Evolutionary conservation across 2,888 invertebrate species (phyloP), one percentile per base, ranked within the genome.

Genomic region (Abrostola tripartita): DNA sequence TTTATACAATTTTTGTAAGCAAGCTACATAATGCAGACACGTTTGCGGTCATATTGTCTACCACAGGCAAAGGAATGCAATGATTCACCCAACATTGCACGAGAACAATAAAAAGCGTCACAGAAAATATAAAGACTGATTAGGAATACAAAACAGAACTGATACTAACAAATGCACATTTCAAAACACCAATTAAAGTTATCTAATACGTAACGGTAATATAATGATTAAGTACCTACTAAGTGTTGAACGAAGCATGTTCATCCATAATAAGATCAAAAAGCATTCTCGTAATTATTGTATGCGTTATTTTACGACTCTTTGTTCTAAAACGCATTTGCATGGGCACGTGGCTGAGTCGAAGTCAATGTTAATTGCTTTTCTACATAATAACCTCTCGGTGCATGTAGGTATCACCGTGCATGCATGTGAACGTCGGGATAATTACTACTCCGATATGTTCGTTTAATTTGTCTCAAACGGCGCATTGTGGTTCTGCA

Each of bases 251-350:
- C 74, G 76, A 76, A 79, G 73, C 78, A 78, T 84, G 81, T 81
- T 76, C 73, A 78, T 79, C 77, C 81, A 76, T 82, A 86, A 83
- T 83, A 83, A 86, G 85, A 84, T 88, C 84, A 82, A 81, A 81
- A 82, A 77, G 78, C 79, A 82, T 81, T 83, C 81, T 78, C 81
- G 74, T 82, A 80, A 82, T 83, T 74, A 81, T 83, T 85, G 82
- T 78, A 86, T 83, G 83, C 76, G 81, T 78, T 83, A 78, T 83
- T 83, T 85, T 87, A 86, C 83, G 78, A 83, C 81, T 87, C 89
- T 89, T 89, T 88, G 89, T 89, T 87, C 79, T 74, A 63, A 65
- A 76, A 68, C 75, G 74, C 79, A 86, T 84, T 84, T 80, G 77
- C 82, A 82, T 85, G 78, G 76, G 79, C 88, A 87, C 85, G 88